Base-by-base conservation (phyloP, 1,140 invertebrate species). In the Harlomillsia oculata region DNA sequence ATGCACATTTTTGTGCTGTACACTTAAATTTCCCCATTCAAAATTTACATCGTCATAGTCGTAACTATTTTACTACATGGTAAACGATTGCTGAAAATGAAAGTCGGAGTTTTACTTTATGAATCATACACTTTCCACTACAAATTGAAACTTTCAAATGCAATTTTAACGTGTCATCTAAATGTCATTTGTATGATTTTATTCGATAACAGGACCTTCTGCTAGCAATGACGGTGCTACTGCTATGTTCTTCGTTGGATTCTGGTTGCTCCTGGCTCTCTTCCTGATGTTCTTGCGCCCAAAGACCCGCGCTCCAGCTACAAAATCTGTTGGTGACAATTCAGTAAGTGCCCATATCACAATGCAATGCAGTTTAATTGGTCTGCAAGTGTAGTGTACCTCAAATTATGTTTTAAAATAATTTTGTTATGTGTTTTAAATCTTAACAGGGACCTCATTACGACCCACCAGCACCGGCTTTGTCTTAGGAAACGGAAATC, bases 261-360 rank as follows among this genome's bases (percentile, higher is more conserved):
- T 65, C 20, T 65, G 63, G 63, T 57, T 65, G 16, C 32, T 65
- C n/a, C 46, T 65, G 53, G 63, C 63, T 36, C 5, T 65, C 2
- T 53, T 65, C 25, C 53, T 65, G 16, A 62, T 62, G 44, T 62
- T 65, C 50, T 29, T 65, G 16, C 59, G 63, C 26, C 63, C 63
- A 29, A 54, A 54, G 20, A 26, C 37, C 5, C 23, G 20, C 18
- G 34, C 52, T 32, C 59, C 59, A 21, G 14, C 45, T 1, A 37
- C 21, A 13, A 61, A 61, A 40, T 28, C 29, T 23, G 26, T 21
- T 23, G 41, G 41, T 16, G 56, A 59, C 40, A 36, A 52, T 36
- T 9, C 53, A 36, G 63, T 65, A 62, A 62, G 59, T 40, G 14
- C 2, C 41, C 32, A 23, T 36, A 32, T 18, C 8, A 56, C 32